Evolutionary conservation across 2,888 invertebrate species (phyloP).

Genomic region (Morpho deidamia): DNA sequence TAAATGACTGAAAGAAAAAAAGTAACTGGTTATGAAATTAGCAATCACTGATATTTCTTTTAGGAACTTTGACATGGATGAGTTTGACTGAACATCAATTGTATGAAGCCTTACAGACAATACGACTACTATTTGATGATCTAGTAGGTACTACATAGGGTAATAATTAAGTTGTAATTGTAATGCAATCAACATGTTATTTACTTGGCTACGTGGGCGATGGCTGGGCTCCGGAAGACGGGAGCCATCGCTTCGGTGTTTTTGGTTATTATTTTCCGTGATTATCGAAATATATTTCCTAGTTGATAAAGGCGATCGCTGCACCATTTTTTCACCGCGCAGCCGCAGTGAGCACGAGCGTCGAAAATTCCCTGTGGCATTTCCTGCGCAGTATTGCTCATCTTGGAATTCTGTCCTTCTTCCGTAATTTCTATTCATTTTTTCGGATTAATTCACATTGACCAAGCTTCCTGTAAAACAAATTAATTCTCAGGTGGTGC

Average conservation of each 20-base stretch:
- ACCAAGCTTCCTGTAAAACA: conserved; percentile 55
- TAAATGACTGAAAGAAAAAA: conserved; percentile 61
- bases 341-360: conserved; percentile 83
- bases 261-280: conserved; percentile 79
- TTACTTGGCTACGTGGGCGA: conserved; percentile 79
- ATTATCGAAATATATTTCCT: conserved; percentile 79
- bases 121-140: background rate
- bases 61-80: no score
- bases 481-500: conserved; percentile 48
- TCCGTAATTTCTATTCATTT: conserved; percentile 66
- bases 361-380: conserved; percentile 76
- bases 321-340: conserved; percentile 81
- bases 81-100: background rate
- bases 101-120: background rate
- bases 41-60: no score
- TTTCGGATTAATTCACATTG: conserved; percentile 60
- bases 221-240: conserved; percentile 64
- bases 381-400: conserved; percentile 72
- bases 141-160: conserved; percentile 15
- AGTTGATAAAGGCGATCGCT: conserved; percentile 72
- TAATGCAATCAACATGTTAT: conserved; percentile 32
- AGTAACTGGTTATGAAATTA: no score
- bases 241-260: conserved; percentile 66
- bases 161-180: background rate
- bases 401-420: conserved; percentile 68